Evolutionary conservation across 2,113 vertebrate genomes (phyloP).

Genomic region (Solenodon paradoxus): DNA sequence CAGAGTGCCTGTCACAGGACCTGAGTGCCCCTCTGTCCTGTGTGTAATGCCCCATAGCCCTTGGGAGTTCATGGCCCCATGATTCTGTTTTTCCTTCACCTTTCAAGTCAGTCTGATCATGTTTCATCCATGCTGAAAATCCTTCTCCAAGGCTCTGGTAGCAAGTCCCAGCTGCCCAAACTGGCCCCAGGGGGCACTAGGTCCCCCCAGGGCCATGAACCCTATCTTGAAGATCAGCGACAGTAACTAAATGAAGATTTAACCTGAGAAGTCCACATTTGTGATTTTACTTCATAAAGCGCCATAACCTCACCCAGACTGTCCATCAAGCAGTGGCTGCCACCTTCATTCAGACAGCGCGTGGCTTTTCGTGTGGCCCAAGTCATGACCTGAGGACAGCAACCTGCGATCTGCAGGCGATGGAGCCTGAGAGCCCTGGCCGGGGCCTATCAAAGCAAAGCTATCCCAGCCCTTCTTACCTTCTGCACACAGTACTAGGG

Average conservation of each 20-base stretch:
- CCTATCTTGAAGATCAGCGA: background rate
- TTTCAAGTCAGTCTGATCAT: background rate
- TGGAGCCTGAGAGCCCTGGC: background rate
- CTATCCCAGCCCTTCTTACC: background rate
- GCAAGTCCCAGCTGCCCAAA: background rate
- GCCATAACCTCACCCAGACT: background rate
- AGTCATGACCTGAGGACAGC: rapidly evolving
- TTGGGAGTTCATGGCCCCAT: background rate
- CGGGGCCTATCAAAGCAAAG: background rate
- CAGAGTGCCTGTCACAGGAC: background rate
- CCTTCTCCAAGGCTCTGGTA: background rate
- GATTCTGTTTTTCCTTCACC: background rate
- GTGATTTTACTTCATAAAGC: background rate
- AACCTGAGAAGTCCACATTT: background rate
- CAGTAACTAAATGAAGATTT: background rate
- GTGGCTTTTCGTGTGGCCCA: background rate
- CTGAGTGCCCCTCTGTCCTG: rapidly evolving
- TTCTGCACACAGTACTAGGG: background rate
- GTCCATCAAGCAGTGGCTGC: background rate
- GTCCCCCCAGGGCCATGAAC: background rate
- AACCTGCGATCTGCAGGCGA: background rate
- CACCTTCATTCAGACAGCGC: background rate
- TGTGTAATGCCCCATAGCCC: background rate
- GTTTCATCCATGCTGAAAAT: background rate
- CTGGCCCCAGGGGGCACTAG: background rate